Base-by-base conservation (phyloP, 2,113 vertebrate genomes). In the Festucalex cinctus region DNA sequence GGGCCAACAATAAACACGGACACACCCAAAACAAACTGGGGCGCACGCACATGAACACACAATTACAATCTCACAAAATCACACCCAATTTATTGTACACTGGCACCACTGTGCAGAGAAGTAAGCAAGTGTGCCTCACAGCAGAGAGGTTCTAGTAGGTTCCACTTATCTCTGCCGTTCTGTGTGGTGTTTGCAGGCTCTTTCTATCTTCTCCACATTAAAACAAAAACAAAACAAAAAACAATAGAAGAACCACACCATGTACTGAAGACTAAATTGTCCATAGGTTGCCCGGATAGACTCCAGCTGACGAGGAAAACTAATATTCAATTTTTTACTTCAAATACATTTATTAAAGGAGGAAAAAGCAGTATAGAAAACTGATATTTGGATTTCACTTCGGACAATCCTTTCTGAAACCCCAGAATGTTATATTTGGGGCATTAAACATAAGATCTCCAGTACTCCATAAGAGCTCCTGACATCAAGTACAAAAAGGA, bases 1-100 rank as follows among this genome's bases (percentile, higher is more conserved):
- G 82, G 83, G 71, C 74, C 73, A 80, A 90, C 82, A 89, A 90
- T 88, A 89, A 85, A 86, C 86, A 87, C 20, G 24, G 71, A 61
- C 78, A 78, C 70, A 77, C 77, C 82, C 76, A 71, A 74, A 86
- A 80, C 70, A 75, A 66, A 74, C 69, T 65, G 57, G 63, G 64
- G 67, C 60, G 68, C 57, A 62, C 63, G 63, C 53, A 68, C 73
- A 70, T 24, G 60, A 53, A 66, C 26, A 64, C 37, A 62, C 37
- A 58, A 46, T 36, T 35, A 66, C 4, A 71, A 17, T 39, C 2
- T 44, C 68, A 35, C 49, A 49, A 70, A 79, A 62, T 58, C 48
- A 70, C 59, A 66, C 17, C 46, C 16, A 43, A 54, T 57, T 32
- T 57, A 6, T 57, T 28, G 24, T 6, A 32, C 2, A 57, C 16